phyloP scores from a whole-genome alignment of 1,140 invertebrate genomes.

The Achatina immaculata region DNA sequence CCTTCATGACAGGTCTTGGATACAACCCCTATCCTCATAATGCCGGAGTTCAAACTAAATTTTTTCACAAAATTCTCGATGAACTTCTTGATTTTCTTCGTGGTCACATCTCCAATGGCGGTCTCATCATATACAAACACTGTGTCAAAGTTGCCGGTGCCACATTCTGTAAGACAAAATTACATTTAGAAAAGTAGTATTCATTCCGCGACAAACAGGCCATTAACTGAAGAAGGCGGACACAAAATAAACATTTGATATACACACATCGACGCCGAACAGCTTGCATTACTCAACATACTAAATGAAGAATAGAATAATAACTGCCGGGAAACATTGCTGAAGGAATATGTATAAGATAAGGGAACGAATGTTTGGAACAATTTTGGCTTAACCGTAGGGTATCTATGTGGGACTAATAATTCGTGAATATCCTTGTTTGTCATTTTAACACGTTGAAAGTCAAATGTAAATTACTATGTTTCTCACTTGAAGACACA shows the following conservation, averaged over 20 bases:
- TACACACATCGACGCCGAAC: neutral
- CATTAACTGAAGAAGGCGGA: neutral
- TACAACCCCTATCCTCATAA: slow-evolving; percentile 48
- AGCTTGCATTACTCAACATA: neutral
- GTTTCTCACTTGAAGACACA: too few species aligned
- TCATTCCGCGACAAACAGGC: neutral
- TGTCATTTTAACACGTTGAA: too few species aligned
- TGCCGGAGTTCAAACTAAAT: slow-evolving; percentile 46
- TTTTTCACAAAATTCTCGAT: slow-evolving; percentile 44
- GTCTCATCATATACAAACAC: slow-evolving; percentile 56
- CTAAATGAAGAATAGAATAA: too few species aligned
- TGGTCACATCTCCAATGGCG: slow-evolving; percentile 38
- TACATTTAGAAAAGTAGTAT: neutral
- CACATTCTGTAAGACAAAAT: slow-evolving; percentile 45
- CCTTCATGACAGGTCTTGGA: slow-evolving; percentile 49
- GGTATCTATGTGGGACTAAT: too few species aligned
- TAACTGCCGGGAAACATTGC: too few species aligned
- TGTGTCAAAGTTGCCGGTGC: slow-evolving; percentile 47
- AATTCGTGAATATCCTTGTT: too few species aligned
- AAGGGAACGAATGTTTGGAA: too few species aligned
- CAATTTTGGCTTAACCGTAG: too few species aligned
- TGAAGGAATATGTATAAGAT: too few species aligned
- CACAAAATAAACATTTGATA: neutral
- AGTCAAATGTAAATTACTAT: too few species aligned
- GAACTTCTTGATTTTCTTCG: slow-evolving; percentile 47